Percentiles rank a stretch among this genome's conserved stretches.
These are phyloP conservation scores for Acinonyx jubatus DNA, from an alignment of 2,113 vertebrate species.

Conservation along the genomic window DNA sequence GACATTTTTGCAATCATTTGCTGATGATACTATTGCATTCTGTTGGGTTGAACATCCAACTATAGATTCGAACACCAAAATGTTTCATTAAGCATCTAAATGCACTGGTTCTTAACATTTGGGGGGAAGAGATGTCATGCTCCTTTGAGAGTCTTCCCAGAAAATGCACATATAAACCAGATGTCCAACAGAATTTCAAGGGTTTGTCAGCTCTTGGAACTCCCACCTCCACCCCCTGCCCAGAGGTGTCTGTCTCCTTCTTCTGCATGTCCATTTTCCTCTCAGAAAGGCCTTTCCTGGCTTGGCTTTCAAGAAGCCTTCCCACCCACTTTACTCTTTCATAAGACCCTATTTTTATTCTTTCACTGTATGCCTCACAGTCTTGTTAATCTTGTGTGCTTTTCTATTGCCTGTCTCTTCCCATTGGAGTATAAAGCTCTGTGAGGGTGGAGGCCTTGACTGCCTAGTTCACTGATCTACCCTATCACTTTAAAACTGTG, in stretches of 20 bases:
- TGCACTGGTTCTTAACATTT: not conserved
- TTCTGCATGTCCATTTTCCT: not conserved
- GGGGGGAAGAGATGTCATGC: not conserved
- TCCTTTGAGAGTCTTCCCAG: not conserved
- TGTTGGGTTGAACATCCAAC: not conserved
- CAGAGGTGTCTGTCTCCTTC: not conserved
- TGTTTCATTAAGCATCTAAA: not conserved
- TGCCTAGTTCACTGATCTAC: not conserved
- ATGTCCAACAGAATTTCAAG: not conserved
- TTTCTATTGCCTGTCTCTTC: not conserved
- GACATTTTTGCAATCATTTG: not conserved
- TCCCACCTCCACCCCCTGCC: too few species aligned
- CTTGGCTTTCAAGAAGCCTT: not conserved
- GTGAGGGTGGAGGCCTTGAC: not conserved
- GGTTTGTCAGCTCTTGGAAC: not conserved
- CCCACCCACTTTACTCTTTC: not conserved
- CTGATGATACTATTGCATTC: not conserved
- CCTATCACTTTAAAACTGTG: not conserved
- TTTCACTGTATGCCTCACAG: not conserved
- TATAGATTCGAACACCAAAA: not conserved
- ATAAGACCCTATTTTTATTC: not conserved
- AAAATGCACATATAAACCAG: not conserved
- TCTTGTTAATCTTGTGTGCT: not conserved
- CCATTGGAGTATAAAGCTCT: not conserved
- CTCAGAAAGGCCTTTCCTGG: not conserved